Evolutionary conservation across 2,888 invertebrate genomes (phyloP).

Genomic region (Orgyia antiqua): DNA sequence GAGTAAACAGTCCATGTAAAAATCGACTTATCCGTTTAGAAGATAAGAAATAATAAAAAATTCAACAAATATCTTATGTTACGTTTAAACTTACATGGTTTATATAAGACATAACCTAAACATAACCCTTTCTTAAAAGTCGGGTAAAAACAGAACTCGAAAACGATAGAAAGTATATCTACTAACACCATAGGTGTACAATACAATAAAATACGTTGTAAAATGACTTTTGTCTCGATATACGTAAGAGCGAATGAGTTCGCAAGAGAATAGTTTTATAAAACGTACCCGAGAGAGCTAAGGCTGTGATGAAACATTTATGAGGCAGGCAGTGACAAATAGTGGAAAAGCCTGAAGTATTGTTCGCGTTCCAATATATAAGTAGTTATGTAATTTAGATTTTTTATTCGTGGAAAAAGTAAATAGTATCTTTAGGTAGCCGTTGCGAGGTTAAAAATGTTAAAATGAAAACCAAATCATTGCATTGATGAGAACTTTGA

Average conservation of each 20-base stretch:
- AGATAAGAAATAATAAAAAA: too few species aligned
- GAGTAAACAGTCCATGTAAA: too few species aligned
- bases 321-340: conserved; percentile 28
- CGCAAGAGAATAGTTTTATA: conserved; percentile 11
- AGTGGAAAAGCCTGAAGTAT: conserved; percentile 21
- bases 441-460: too few species aligned
- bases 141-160: conserved; percentile 10
- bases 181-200: conserved; percentile 3
- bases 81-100: too few species aligned
- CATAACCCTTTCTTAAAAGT: too few species aligned
- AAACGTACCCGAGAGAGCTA: conserved; percentile 22
- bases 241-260: conserved; percentile 13
- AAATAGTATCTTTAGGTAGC: neutral
- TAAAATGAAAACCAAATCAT: too few species aligned
- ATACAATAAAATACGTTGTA: conserved; percentile 5
- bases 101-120: too few species aligned
- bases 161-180: conserved; percentile 11
- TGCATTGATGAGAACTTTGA: too few species aligned
- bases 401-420: neutral
- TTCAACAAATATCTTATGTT: too few species aligned
- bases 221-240: conserved; percentile 12
- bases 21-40: too few species aligned
- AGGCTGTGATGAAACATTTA: conserved; percentile 29
- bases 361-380: conserved; percentile 11
- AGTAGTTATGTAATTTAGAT: conserved; percentile 7